Evolutionary conservation across 1,140 invertebrate species (phyloP).

Genomic region (Lerema accius): DNA sequence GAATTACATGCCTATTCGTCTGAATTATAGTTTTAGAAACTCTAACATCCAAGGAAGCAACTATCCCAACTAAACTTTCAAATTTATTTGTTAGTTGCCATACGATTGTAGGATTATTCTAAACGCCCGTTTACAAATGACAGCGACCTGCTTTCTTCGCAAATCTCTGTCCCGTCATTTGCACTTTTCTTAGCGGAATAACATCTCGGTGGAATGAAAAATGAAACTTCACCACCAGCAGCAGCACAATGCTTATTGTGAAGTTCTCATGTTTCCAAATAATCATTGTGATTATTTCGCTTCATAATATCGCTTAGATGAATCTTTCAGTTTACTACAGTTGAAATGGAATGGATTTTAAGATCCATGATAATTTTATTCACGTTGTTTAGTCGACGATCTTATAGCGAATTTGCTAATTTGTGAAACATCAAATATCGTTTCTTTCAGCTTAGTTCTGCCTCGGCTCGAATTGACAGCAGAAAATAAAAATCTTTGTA

Average conservation of each 20-base stretch:
- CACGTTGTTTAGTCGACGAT: no score
- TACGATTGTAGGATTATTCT: no score
- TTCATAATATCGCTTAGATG: background rate
- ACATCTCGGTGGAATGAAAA: conserved; percentile 67
- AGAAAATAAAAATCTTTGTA: conserved; percentile 10
- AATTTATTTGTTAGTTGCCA: no score
- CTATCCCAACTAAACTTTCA: no score
- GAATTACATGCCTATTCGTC: no score
- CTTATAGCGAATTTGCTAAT: no score
- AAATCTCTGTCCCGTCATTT: conserved; percentile 71
- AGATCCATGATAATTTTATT: no score
- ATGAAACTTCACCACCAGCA: conserved; percentile 69
- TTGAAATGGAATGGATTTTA: no score
- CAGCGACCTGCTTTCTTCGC: conserved; percentile 57
- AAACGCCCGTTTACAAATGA: conserved; percentile 46
- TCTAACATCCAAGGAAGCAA: no score
- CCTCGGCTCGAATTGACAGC: background rate
- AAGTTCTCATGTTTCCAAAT: conserved; percentile 41
- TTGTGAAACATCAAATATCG: no score
- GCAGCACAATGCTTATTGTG: conserved; percentile 57
- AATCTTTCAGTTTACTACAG: no score
- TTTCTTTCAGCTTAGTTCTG: background rate
- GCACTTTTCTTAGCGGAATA: conserved; percentile 69
- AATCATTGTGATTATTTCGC: conserved; percentile 41
- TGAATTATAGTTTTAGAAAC: no score